A percentile compares a stretch with the other conserved stretches of the same genome.
Evolutionary conservation across 2,888 invertebrate species (phyloP).

Genomic region (Agrochola macilenta): DNA sequence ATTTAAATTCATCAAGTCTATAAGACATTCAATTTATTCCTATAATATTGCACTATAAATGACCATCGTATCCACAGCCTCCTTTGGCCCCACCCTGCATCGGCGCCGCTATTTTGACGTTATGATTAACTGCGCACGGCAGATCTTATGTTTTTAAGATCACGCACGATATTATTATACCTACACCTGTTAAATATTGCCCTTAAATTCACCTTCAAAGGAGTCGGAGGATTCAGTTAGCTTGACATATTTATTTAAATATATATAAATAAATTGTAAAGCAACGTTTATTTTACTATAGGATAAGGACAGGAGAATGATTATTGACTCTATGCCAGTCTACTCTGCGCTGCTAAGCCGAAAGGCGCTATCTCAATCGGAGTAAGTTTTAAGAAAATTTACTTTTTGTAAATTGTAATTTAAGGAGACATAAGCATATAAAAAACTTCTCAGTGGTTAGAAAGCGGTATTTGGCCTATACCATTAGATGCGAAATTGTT

Average conservation of each 20-base stretch:
- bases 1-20: not conserved
- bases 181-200: conserved; percentile 48
- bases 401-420: too few species aligned
- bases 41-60: not conserved
- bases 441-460: too few species aligned
- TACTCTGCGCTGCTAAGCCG: not conserved
- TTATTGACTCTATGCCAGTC: not conserved
- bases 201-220: not conserved
- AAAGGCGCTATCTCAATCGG: too few species aligned
- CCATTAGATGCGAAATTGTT: too few species aligned
- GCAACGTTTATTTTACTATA: not conserved
- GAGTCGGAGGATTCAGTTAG: not conserved
- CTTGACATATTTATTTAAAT: conserved; percentile 1
- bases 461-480: too few species aligned
- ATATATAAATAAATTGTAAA: conserved; percentile 4
- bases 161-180: conserved; percentile 32
- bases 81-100: conserved; percentile 30
- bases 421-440: too few species aligned
- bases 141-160: conserved; percentile 40
- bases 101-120: conserved; percentile 60
- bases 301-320: too few species aligned
- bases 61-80: conserved; percentile 29
- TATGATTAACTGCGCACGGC: conserved; percentile 55
- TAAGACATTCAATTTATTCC: not conserved
- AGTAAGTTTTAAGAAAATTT: too few species aligned